phyloP scores from a whole-genome alignment of 2,888 invertebrate genomes.

The Apamea sordens region DNA sequence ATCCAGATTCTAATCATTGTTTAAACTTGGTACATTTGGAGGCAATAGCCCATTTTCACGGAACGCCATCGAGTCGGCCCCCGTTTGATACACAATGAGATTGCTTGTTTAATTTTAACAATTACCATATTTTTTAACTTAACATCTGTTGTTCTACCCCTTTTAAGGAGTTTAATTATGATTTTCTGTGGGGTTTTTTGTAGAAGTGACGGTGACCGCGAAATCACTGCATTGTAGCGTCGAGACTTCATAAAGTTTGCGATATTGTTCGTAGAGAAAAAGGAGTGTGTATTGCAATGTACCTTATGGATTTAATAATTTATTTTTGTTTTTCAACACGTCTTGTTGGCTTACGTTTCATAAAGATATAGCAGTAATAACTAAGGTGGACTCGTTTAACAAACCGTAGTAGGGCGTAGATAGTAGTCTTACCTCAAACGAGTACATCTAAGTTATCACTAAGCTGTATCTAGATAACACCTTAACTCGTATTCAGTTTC shows the following conservation, averaged over 20 bases:
- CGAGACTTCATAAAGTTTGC: constrained; percentile 33
- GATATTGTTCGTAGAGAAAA: background rate
- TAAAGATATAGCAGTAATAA: background rate
- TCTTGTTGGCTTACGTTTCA: background rate
- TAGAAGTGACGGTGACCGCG: constrained; percentile 27
- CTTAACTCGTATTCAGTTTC: background rate
- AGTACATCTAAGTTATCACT: too few relatives aligned
- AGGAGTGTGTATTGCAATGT: background rate
- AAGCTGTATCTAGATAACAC: too few relatives aligned
- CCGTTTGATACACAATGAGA: constrained; percentile 81
- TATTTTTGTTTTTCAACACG: background rate
- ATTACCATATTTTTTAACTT: constrained; percentile 83
- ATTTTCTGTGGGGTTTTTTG: constrained; percentile 63
- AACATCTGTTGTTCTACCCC: constrained; percentile 80
- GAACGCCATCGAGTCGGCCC: constrained; percentile 75
- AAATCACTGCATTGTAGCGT: constrained; percentile 36
- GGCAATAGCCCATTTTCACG: constrained; percentile 83
- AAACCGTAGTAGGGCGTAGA: background rate
- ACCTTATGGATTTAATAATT: constrained; percentile 1
- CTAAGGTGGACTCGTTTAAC: background rate
- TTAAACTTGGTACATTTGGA: constrained; percentile 82
- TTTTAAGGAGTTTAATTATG: constrained; percentile 77
- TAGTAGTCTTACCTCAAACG: background rate
- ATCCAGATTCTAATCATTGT: constrained; percentile 85
- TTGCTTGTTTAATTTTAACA: constrained; percentile 85